These are phyloP conservation scores for Mormyrus iriodes DNA, from an alignment of 2,113 vertebrate species.

Conservation along the genomic window DNA sequence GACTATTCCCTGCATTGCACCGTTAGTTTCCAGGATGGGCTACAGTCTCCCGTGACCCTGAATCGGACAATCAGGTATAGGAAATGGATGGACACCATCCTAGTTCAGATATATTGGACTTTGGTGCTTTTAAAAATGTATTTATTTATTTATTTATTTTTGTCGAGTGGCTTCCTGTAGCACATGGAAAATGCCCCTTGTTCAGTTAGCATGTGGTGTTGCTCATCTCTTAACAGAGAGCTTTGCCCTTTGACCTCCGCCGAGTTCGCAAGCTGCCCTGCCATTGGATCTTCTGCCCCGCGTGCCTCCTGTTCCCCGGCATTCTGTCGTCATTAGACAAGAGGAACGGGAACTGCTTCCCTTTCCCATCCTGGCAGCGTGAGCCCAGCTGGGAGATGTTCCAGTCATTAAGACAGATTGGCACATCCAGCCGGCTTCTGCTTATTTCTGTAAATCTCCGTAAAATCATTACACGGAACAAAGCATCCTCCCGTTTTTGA, in stretches of 20 bases:
- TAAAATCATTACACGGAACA: background rate
- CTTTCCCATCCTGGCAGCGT: background rate
- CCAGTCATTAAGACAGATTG: background rate
- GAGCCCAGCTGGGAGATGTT: constrained; percentile 2
- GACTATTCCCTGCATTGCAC: background rate
- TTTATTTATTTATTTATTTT: background rate
- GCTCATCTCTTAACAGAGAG: background rate
- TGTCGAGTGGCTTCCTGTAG: background rate
- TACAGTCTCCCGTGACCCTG: background rate
- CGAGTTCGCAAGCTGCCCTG: background rate
- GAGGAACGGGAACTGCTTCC: background rate
- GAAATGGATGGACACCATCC: background rate
- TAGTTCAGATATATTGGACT: background rate
- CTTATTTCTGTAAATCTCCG: background rate
- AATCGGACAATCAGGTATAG: background rate
- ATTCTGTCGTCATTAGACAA: background rate
- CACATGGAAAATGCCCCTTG: background rate
- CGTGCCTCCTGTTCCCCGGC: background rate
- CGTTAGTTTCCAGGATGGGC: background rate
- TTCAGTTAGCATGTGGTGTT: background rate
- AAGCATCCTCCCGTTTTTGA: background rate
- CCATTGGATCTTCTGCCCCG: background rate
- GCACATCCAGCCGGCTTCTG: background rate
- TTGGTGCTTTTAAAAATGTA: background rate
- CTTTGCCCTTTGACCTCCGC: background rate